Percentiles rank a stretch among this genome's conserved stretches.
phyloP scores from a whole-genome alignment of 1,140 invertebrate genomes.

The Hyles vespertilio region DNA sequence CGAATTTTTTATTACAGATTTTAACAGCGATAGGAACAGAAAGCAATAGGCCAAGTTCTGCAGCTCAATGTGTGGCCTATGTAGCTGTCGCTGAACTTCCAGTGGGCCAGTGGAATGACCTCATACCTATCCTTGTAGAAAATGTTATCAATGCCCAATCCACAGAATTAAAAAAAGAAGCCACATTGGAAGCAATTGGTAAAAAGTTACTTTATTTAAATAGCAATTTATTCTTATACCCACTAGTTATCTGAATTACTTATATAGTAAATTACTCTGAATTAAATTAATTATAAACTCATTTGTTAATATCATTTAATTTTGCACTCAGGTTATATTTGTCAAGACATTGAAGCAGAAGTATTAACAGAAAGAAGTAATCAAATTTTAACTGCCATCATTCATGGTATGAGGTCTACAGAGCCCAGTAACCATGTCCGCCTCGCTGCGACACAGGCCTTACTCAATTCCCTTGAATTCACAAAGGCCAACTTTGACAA shows the following conservation, averaged over 20 bases:
- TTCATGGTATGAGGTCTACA: slow-evolving; percentile 96
- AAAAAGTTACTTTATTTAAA: slow-evolving; percentile 32
- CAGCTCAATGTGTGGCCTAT: slow-evolving; percentile 99
- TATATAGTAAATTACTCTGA: not conserved
- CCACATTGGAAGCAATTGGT: slow-evolving; percentile 98
- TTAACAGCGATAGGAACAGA: slow-evolving; percentile 96
- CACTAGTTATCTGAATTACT: not conserved
- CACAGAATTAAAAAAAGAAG: slow-evolving; percentile 96
- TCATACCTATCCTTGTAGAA: slow-evolving; percentile 90
- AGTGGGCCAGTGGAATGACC: slow-evolving; percentile 87
- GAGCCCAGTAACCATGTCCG: slow-evolving; percentile 90
- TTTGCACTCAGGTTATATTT: slow-evolving; percentile 79
- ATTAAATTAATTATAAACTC: not conserved
- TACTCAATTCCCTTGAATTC: slow-evolving; percentile 99
- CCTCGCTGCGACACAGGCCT: slow-evolving; percentile 96
- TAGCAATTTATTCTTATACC: not conserved
- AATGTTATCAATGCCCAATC: slow-evolving; percentile 93
- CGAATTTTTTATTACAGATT: slow-evolving; percentile 79
- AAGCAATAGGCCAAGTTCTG: slow-evolving; percentile 94
- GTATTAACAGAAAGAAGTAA: slow-evolving; percentile 95
- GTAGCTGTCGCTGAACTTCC: slow-evolving; percentile 98
- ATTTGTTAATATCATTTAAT: too few relatives aligned
- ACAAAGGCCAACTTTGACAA: slow-evolving; percentile 99
- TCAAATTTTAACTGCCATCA: slow-evolving; percentile 98
- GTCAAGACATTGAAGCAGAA: slow-evolving; percentile 91